phyloP scores from a whole-genome alignment of 1,140 invertebrate species.

The Megalonaias nervosa region DNA sequence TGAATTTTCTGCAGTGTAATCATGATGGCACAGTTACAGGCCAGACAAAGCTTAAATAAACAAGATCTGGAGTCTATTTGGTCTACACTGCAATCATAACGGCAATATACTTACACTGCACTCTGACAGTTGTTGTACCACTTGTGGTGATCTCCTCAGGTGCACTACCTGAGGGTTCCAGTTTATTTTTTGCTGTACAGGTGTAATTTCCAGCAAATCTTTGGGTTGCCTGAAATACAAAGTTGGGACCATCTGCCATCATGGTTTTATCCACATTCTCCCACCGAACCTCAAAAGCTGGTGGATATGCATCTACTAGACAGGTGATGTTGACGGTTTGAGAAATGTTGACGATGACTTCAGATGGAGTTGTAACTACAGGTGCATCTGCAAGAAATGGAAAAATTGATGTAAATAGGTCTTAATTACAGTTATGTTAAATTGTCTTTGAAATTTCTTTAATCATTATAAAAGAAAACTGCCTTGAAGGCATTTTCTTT shows the following conservation, averaged over 20 bases:
- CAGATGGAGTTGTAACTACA: conserved; percentile 25
- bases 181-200: conserved; percentile 23
- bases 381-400: conserved; percentile 42
- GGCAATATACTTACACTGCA: conserved; percentile 17
- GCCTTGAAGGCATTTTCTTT: too few species aligned
- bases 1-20: not conserved
- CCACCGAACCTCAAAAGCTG: conserved; percentile 40
- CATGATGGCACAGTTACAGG: not conserved
- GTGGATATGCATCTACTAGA: conserved; percentile 51
- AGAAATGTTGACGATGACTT: conserved; percentile 34
- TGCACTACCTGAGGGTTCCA: conserved; percentile 17
- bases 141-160: conserved; percentile 20
- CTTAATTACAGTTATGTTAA: too few species aligned
- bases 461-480: too few species aligned
- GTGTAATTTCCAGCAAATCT: conserved; percentile 24
- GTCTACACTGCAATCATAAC: not conserved
- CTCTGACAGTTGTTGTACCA: conserved; percentile 15
- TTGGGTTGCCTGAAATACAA: conserved; percentile 17
- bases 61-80: too few species aligned
- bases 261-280: conserved; percentile 22
- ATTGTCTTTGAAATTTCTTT: too few species aligned
- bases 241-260: conserved; percentile 27
- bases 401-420: not conserved
- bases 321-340: conserved; percentile 43
- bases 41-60: too few species aligned